Evolutionary conservation across 2,113 vertebrate genomes (phyloP).

Genomic region (Archocentrus centrarchus): DNA sequence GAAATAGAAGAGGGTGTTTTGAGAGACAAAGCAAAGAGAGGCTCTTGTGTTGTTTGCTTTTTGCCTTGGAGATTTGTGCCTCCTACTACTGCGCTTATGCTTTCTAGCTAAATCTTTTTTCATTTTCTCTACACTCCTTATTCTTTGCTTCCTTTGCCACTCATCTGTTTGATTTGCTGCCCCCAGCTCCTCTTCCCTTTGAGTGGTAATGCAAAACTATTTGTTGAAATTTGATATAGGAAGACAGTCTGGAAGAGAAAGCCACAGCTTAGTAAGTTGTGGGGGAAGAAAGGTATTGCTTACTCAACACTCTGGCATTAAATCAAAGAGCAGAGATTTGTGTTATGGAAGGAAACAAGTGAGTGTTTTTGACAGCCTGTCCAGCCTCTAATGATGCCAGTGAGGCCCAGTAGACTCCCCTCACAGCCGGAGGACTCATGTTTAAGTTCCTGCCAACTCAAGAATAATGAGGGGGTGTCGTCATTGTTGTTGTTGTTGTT

Average conservation of each 20-base stretch:
- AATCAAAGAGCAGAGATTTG: conserved; percentile 63
- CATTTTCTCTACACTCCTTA: conserved; percentile 25
- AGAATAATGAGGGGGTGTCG: conserved; percentile 71
- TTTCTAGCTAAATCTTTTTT: conserved; percentile 41
- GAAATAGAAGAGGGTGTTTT: conserved; percentile 31
- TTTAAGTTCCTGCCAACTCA: conserved; percentile 68
- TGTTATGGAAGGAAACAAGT: conserved; percentile 62
- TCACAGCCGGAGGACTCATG: conserved; percentile 65
- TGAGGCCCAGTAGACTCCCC: conserved; percentile 53
- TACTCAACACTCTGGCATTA: conserved; percentile 67
- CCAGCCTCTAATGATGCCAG: conserved; percentile 67
- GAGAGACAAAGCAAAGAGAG: conserved; percentile 39
- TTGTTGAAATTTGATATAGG: conserved; percentile 51
- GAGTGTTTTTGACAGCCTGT: conserved; percentile 76
- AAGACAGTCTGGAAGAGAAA: conserved; percentile 34
- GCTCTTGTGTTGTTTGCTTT: conserved; percentile 46
- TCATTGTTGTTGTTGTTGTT: conserved; percentile 63
- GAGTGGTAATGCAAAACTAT: conserved; percentile 47
- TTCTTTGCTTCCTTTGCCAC: conserved; percentile 21
- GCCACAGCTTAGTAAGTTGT: conserved; percentile 42
- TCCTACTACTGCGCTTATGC: conserved; percentile 24
- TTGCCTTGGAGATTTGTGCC: conserved; percentile 32
- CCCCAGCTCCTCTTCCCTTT: conserved; percentile 33
- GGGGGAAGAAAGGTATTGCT: conserved; percentile 61
- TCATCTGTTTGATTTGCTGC: conserved; percentile 48